Base-by-base conservation (phyloP, 2,888 invertebrate species). In the Alloplasta piceator region DNA sequence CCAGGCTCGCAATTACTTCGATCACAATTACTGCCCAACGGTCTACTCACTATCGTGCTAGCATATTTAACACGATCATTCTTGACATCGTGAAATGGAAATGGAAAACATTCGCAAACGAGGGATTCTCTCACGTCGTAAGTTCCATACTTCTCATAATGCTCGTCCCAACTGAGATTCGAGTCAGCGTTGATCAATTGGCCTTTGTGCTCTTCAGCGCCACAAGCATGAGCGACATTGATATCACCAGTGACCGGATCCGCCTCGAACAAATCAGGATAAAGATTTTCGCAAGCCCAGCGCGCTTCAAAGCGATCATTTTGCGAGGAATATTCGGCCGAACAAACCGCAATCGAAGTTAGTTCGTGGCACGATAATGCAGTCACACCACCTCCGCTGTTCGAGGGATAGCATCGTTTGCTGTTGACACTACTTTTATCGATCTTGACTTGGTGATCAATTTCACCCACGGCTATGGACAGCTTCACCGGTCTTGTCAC, bases 251-350 rank as follows among this genome's bases (percentile, higher is more conserved):
- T 55, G 9, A 9, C 7, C 14, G 55, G 55, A 14, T 55, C 55
- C 6, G 14, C 55, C 9, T 4, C 10, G 9, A 55, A 55, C 55
- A 55, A 16, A 1, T 55, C 14, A 1, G 55, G 55, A 26, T 55
- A 55, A 6, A 55, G 26, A 55, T 14, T 55, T 55, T 55, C 55
- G 26, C 55, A 55, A 55, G 14, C 55, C 55, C 55, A 55, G 7
- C 26, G 55, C 9, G 55, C 55, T 1, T 55, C 6, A 6, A 6
- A 55, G 14, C 9, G 55, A 12, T 26, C 10, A 0, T 14, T 55
- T 16, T 26, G 6, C 14, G 16, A 14, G 9, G 55, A 55, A 9
- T 7, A 55, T 4, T 3, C 3, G 6, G 6, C 26, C 55, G 55
- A 55, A 55, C 55, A 55, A 9, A 55, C 55, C 26, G 55, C 55